Percentiles rank a stretch among this genome's conserved stretches.
Evolutionary conservation across 92 coral and sea anemone genomes (phyloP).

Genomic region (Actinernus sp.): DNA sequence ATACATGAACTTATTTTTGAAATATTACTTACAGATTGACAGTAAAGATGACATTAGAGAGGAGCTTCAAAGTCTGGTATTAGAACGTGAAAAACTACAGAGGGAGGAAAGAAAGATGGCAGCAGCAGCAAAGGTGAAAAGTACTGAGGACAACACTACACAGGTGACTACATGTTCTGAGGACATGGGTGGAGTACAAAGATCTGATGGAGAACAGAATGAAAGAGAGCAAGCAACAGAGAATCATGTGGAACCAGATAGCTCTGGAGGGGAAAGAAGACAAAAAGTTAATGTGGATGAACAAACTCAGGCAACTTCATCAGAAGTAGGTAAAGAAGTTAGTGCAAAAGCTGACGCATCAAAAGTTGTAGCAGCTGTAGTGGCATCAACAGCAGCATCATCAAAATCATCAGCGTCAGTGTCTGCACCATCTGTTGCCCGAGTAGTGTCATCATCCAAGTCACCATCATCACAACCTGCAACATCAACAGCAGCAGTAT

Average conservation of each 20-base stretch:
- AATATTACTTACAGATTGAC: conserved; percentile 36
- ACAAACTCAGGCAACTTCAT: not conserved
- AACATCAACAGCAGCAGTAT: not conserved
- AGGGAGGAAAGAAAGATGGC: conserved; percentile 51
- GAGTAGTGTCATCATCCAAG: not conserved
- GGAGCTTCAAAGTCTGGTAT: conserved; percentile 70
- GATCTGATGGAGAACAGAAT: no score
- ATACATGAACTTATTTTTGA: no score
- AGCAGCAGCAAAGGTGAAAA: conserved; percentile 1
- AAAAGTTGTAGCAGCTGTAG: not conserved
- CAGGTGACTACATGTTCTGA: no score
- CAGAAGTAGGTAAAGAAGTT: conserved; percentile 13
- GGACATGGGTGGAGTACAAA: no score
- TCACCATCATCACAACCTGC: conserved; percentile 9
- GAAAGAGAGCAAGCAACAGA: not conserved
- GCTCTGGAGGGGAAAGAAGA: not conserved
- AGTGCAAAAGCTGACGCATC: not conserved
- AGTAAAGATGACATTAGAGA: conserved; percentile 74
- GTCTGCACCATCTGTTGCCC: not conserved
- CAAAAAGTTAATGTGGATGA: conserved; percentile 4
- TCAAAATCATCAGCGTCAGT: conserved; percentile 5
- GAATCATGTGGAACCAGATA: not conserved
- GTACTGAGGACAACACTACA: not conserved
- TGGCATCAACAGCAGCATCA: conserved; percentile 4
- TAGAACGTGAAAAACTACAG: conserved; percentile 44